These are phyloP conservation scores for Xylophagus ater DNA, from an alignment of 2,888 invertebrate species.

Conservation along the genomic window DNA sequence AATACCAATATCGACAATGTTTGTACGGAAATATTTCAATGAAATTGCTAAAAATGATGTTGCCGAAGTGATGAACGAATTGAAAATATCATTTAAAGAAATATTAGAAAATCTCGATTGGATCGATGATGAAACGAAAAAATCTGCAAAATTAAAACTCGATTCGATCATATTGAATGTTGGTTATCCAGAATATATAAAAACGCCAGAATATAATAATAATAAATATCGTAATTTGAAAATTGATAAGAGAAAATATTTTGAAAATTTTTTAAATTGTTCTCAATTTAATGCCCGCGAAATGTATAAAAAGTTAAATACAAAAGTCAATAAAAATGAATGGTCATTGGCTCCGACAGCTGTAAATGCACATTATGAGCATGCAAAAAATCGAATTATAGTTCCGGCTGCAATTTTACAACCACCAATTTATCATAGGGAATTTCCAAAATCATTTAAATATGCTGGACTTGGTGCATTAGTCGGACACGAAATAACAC, in stretches of 20 bases:
- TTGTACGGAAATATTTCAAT: too few species aligned
- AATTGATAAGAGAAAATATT: conserved; percentile 58
- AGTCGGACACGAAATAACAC: conserved; percentile 23
- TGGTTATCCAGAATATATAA: too few species aligned
- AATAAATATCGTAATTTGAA: too few species aligned
- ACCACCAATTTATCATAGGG: conserved; percentile 76
- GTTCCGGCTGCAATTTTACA: conserved; percentile 91
- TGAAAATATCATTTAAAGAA: too few species aligned
- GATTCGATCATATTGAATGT: too few species aligned
- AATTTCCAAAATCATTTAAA: conserved; percentile 50
- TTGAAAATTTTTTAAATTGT: conserved; percentile 59
- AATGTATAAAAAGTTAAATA: conserved; percentile 50
- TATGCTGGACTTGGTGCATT: conserved; percentile 23
- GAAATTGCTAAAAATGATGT: too few species aligned
- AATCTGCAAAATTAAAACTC: too few species aligned
- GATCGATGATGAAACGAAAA: too few species aligned
- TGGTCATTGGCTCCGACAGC: conserved; percentile 79
- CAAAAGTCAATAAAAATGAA: conserved; percentile 49
- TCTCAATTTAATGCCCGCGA: conserved; percentile 21
- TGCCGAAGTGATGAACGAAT: too few species aligned
- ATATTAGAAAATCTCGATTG: too few species aligned
- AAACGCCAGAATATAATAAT: too few species aligned
- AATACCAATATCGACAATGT: too few species aligned
- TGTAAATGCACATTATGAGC: conserved; percentile 86
- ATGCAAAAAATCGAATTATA: conserved; percentile 82